Percentiles rank a stretch among this genome's conserved stretches.
Conservation (phyloP, 2,888 invertebrate species). For the Onchidella celtica region DNA sequence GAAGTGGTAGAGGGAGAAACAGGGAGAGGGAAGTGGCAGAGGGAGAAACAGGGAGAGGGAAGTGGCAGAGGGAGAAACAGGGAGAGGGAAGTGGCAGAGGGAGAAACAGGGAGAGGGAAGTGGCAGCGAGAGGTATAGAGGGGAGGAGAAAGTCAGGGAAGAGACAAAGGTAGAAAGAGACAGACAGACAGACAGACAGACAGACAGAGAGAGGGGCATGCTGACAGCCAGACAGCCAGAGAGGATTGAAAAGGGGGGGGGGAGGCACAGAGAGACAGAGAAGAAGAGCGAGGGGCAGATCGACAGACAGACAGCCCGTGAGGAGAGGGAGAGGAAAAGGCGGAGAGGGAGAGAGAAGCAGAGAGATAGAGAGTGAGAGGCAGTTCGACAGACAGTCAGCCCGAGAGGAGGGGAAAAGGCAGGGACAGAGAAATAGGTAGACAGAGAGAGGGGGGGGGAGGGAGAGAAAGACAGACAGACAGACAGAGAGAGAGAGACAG, state of each 20-base stretch:
- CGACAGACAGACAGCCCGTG: neutral
- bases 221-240: neutral
- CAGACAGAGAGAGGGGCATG: neutral
- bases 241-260: neutral
- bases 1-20: neutral
- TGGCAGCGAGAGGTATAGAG: neutral
- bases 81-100: neutral
- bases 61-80: neutral
- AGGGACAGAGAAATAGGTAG: neutral
- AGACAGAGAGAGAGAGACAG: neutral
- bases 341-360: neutral
- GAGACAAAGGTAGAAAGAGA: neutral
- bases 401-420: neutral
- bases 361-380: neutral
- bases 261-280: neutral
- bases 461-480: neutral
- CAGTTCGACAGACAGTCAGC: neutral
- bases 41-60: neutral
- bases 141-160: neutral
- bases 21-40: neutral
- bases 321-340: neutral
- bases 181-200: neutral
- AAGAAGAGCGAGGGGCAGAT: neutral
- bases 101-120: neutral
- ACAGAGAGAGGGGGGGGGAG: neutral